These are phyloP conservation scores for Schizaphis graminum DNA, from an alignment of 2,888 invertebrate genomes.

Conservation along the genomic window DNA sequence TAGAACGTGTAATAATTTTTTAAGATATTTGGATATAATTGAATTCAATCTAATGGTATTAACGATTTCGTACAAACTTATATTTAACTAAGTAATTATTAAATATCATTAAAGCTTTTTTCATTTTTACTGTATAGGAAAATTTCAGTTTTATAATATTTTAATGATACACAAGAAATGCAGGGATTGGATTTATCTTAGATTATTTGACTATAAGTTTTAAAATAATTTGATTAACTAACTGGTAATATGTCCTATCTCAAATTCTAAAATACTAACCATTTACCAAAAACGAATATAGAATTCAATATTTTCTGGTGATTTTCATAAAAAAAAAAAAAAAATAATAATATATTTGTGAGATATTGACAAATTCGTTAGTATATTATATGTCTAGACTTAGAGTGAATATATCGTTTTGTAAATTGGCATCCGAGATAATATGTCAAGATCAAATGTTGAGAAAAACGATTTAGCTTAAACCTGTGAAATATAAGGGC, in stretches of 20 bases:
- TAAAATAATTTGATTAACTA: neutral
- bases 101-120: neutral
- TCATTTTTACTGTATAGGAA: neutral
- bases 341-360: neutral
- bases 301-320: neutral
- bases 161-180: neutral
- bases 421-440: neutral
- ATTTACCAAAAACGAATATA: neutral
- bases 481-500: constrained; percentile 48
- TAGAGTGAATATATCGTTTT: constrained; percentile 1
- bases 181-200: neutral
- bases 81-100: neutral
- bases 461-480: constrained; percentile 32
- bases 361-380: constrained; percentile 8
- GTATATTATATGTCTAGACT: constrained; percentile 41
- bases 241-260: neutral
- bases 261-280: neutral
- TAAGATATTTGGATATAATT: neutral
- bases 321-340: neutral
- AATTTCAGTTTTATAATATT: neutral
- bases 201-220: neutral
- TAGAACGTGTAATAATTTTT: neutral
- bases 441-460: constrained; percentile 52
- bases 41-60: neutral
- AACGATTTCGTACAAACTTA: neutral